Base-by-base conservation (phyloP, 1,140 invertebrate genomes). In the Tetragonula clypearis region DNA sequence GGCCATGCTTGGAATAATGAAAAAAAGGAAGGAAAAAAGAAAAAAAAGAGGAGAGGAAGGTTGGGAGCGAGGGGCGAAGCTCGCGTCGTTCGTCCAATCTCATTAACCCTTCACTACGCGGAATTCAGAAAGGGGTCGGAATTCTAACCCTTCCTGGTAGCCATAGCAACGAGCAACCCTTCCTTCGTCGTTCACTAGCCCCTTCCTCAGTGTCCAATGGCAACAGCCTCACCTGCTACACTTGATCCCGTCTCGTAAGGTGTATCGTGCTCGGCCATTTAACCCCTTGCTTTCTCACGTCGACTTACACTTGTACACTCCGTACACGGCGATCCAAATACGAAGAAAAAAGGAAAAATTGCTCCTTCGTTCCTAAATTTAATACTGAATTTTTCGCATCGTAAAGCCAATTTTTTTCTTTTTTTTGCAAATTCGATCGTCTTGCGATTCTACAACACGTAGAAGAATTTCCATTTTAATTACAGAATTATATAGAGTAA, bases 71-170 rank as follows among this genome's bases (percentile, higher is more conserved):
- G 73, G 55, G 75, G 60, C 9, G 56, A 84, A 79, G 79, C 86
- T 82, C 79, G 76, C 85, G 89, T 89, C 91, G 90, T 90, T 90
- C 82, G 84, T 89, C 92, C 93, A 94, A 94, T 94, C 92, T 94
- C 92, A 94, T 94, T 94, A 94, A 94, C 93, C 93, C 93, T 94
- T 94, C 92, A 89, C 90, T 85, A 79, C 79, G 26, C 65, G 73
- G 83, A 86, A 83, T 89, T 82, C 86, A 49, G 82, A 87, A 82
- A 86, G 80, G 87, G 86, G 86, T 88, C 85, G 88, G 84, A 79
- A 85, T 87, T 86, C 91, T 93, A 94, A 93, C 93, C 92, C 93
- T 94, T 94, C 91, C 86, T 73, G 69, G 94, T 94, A 90, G 80
- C 85, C 93, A 94, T 94, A 86, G 93, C 78, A 92, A 94, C 93